phyloP scores from a whole-genome alignment of 2,888 invertebrate genomes.

The Drosophila mayaguana region DNA sequence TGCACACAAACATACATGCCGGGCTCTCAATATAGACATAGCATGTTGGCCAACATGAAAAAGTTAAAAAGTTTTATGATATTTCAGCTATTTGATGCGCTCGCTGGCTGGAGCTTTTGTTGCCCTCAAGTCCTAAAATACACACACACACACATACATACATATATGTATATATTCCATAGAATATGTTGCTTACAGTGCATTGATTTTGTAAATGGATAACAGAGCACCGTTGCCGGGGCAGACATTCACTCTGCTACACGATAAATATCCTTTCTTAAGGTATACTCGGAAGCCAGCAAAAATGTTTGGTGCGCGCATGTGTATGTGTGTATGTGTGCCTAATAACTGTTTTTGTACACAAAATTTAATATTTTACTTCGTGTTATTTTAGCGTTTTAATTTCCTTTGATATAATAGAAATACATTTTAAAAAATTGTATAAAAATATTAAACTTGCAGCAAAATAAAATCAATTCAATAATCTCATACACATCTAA shows the following conservation, averaged over 20 bases:
- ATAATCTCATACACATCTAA: neutral
- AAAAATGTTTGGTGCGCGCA: neutral
- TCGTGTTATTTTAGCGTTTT: neutral
- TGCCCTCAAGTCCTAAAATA: slow-evolving; percentile 8
- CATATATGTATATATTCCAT: slow-evolving; percentile 2
- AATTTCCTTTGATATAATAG: neutral
- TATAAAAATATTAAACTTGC: neutral
- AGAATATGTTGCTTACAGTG: slow-evolving; percentile 38
- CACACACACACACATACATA: neutral
- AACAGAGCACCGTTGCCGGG: neutral
- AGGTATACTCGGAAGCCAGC: neutral
- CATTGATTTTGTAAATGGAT: slow-evolving; percentile 53
- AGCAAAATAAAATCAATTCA: neutral
- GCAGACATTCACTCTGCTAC: neutral
- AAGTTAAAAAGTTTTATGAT: slow-evolving; percentile 73
- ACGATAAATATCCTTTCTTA: slow-evolving; percentile 1
- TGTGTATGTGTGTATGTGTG: neutral
- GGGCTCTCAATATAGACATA: slow-evolving; percentile 17
- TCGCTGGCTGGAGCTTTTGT: slow-evolving; percentile 30
- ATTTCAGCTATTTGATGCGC: slow-evolving; percentile 65
- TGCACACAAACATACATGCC: neutral
- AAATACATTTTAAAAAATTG: too few relatives aligned
- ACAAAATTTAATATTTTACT: neutral
- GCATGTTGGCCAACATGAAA: slow-evolving; percentile 41
- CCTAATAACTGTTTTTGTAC: neutral